Evolutionary conservation across 2,113 vertebrate genomes (phyloP).

Genomic region (Paratilapia polleni): DNA sequence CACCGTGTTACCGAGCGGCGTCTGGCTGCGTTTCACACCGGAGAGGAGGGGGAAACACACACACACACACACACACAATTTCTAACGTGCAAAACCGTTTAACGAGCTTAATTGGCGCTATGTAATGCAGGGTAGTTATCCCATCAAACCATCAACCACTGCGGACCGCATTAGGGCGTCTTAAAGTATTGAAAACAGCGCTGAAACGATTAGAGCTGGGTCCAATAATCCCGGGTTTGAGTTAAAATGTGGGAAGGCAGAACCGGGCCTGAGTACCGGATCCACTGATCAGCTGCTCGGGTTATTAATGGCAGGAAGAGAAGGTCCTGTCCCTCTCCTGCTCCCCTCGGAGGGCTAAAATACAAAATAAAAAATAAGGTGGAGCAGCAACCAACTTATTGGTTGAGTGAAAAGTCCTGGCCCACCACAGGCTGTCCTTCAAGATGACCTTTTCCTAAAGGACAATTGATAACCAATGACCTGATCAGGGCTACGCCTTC

Average conservation of each 20-base stretch:
- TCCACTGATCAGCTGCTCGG: not conserved
- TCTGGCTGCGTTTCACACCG: not conserved
- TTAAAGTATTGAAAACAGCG: conserved; percentile 41
- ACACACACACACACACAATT: not conserved
- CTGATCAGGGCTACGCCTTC: not conserved
- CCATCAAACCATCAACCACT: conserved; percentile 23
- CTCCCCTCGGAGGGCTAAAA: not conserved
- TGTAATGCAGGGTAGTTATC: conserved; percentile 24
- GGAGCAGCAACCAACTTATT: conserved; percentile 31
- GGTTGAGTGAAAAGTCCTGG: conserved; percentile 7
- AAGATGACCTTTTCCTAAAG: conserved; percentile 82
- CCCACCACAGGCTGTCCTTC: conserved; percentile 81
- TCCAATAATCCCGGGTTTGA: conserved; percentile 20
- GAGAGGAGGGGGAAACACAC: not conserved
- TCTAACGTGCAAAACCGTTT: conserved; percentile 8
- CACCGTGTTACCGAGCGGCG: conserved; percentile 27
- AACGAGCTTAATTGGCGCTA: not conserved
- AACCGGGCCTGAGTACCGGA: not conserved
- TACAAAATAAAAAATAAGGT: not conserved
- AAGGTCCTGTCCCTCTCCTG: not conserved
- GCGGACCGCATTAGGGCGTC: not conserved
- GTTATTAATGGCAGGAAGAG: conserved; percentile 12
- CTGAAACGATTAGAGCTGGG: conserved; percentile 40
- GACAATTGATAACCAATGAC: conserved; percentile 37
- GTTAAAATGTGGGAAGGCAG: not conserved